Percentiles rank a stretch among this genome's conserved stretches.
phyloP scores from a whole-genome alignment of 2,113 vertebrate species.

The Alosa alosa region DNA sequence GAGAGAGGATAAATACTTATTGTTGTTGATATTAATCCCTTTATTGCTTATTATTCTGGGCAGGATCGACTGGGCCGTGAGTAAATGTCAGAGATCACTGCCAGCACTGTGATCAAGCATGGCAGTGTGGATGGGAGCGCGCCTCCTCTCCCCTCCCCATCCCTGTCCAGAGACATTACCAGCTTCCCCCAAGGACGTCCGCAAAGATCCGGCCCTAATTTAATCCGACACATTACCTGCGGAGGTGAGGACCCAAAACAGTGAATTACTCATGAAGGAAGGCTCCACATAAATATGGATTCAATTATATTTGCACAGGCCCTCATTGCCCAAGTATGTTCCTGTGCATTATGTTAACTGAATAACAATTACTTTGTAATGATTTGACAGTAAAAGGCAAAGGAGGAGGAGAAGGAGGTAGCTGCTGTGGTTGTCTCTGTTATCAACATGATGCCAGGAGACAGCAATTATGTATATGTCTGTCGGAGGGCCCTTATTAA shows the following conservation, averaged over 20 bases:
- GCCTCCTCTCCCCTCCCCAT: background rate
- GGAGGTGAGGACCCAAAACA: background rate
- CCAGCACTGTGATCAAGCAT: background rate
- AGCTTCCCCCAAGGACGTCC: background rate
- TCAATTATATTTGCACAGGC: background rate
- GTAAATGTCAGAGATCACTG: background rate
- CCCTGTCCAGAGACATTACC: background rate
- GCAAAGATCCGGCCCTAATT: background rate
- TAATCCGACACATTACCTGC: background rate
- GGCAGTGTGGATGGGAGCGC: background rate
- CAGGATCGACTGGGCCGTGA: background rate
- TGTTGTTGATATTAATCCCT: slow-evolving; percentile 10
- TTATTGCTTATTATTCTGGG: slow-evolving; percentile 10
- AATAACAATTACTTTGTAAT: slow-evolving; percentile 36
- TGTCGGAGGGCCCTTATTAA: slow-evolving; percentile 34
- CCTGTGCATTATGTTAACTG: slow-evolving; percentile 1
- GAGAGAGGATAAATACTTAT: slow-evolving; percentile 6
- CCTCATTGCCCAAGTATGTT: background rate
- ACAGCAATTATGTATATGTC: slow-evolving; percentile 43
- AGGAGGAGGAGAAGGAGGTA: background rate
- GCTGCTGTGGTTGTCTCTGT: background rate
- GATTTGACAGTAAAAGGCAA: slow-evolving; percentile 5
- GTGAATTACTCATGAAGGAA: background rate
- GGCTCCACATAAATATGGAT: background rate
- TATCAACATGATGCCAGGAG: slow-evolving; percentile 41